phyloP scores from a whole-genome alignment of 1,140 invertebrate species.

The Popillia japonica region DNA sequence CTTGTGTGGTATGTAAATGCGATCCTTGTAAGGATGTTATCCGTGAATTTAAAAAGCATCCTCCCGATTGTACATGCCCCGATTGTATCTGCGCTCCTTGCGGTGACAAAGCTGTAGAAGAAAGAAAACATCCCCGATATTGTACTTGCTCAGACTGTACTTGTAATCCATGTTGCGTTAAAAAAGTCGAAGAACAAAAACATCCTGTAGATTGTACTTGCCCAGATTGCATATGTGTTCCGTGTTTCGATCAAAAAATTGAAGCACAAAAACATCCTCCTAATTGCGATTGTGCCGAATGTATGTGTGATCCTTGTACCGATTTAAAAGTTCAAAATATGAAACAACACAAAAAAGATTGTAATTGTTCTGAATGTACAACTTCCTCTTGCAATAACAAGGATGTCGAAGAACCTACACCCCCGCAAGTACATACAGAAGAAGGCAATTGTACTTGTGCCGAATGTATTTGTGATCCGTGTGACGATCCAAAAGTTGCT shows the following conservation, averaged over 20 bases:
- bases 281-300: conserved; percentile 11
- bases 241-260: neutral
- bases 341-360: neutral
- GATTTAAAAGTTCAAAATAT: neutral
- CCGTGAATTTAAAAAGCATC: conserved; percentile 22
- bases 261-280: neutral
- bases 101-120: neutral
- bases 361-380: too few relatives aligned
- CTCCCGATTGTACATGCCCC: conserved; percentile 11
- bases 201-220: conserved; percentile 34
- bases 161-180: conserved; percentile 32
- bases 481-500: conserved; percentile 17
- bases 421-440: neutral
- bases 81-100: conserved; percentile 26
- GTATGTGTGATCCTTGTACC: conserved; percentile 7
- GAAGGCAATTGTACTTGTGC: conserved; percentile 38
- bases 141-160: conserved; percentile 37
- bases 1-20: conserved; percentile 42
- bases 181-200: conserved; percentile 2
- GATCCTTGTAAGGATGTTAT: conserved; percentile 42
- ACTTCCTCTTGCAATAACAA: too few relatives aligned
- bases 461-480: conserved; percentile 42
- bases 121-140: conserved; percentile 20
- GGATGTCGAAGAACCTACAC: neutral
- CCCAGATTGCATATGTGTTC: conserved; percentile 33